A percentile compares a stretch with the other conserved stretches of the same genome.
phyloP scores from a whole-genome alignment of 1,140 invertebrate genomes.

The Heliconius himera region DNA sequence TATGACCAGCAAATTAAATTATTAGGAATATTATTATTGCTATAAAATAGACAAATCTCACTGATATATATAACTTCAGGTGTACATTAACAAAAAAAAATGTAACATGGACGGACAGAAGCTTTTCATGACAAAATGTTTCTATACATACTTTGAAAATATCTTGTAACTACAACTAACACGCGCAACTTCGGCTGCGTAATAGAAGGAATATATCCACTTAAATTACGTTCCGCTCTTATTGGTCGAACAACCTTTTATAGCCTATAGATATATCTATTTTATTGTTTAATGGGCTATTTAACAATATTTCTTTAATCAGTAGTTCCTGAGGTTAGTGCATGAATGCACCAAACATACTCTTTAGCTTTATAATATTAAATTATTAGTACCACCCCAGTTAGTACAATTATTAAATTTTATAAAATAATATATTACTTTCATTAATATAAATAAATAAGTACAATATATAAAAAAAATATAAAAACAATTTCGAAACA shows the following conservation, averaged over 20 bases:
- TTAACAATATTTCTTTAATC: neutral
- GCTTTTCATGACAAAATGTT: slow-evolving; percentile 12
- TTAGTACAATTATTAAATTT: neutral
- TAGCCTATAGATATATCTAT: too few relatives aligned
- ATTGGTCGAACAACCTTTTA: too few relatives aligned
- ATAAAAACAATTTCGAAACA: neutral
- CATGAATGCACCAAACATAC: too few relatives aligned
- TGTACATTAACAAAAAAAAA: neutral
- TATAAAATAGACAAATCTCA: neutral
- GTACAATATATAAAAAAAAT: neutral
- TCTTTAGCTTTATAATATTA: too few relatives aligned
- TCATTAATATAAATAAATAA: neutral
- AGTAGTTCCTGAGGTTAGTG: neutral
- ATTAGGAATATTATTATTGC: neutral
- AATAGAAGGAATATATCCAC: too few relatives aligned
- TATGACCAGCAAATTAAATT: neutral
- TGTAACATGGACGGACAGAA: slow-evolving; percentile 19
- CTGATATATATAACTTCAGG: neutral
- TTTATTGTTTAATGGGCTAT: too few relatives aligned
- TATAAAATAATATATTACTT: neutral
- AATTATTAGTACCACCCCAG: too few relatives aligned
- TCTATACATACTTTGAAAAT: neutral
- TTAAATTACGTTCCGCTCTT: too few relatives aligned
- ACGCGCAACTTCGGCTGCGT: too few relatives aligned
- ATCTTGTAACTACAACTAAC: neutral